These are phyloP conservation scores for Orbicella faveolata DNA, from an alignment of 64 coral and sea anemone species.

Conservation along the genomic window DNA sequence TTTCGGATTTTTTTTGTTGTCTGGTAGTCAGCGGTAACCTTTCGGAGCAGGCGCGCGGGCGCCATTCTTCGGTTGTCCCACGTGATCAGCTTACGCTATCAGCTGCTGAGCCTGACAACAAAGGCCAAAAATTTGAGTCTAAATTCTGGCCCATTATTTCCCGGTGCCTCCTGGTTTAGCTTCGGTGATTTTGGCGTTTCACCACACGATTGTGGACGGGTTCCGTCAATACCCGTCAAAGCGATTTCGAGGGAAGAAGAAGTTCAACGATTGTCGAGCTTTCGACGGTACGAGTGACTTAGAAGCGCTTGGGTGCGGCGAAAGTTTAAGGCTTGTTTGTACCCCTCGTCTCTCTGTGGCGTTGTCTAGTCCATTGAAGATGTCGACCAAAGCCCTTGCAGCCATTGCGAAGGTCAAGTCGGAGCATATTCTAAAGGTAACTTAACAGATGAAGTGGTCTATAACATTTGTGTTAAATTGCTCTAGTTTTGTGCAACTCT, in stretches of 20 bases:
- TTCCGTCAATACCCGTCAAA: constrained; percentile 6
- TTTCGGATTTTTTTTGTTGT: too few species aligned
- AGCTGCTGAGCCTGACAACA: constrained; percentile 85
- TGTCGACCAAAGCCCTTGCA: constrained; percentile 87
- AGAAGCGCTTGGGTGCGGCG: constrained; percentile 93
- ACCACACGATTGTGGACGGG: constrained; percentile 29
- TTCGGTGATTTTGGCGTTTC: constrained; percentile 45
- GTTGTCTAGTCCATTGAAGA: constrained; percentile 81
- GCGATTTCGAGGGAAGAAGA: constrained; percentile 6
- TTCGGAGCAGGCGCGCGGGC: constrained; percentile 16
- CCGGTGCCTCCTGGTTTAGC: constrained; percentile 80
- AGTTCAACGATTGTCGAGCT: constrained; percentile 37
- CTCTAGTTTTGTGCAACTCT: not conserved
- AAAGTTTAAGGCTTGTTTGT: constrained; percentile 85
- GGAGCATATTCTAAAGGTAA: constrained; percentile 94
- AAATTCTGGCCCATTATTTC: constrained; percentile 77
- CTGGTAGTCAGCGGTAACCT: constrained; percentile 19
- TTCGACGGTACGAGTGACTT: constrained; percentile 25
- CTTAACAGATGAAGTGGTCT: constrained; percentile 1
- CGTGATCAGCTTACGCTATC: constrained; percentile 84
- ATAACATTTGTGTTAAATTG: not conserved
- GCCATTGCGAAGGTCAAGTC: constrained; percentile 95
- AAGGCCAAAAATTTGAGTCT: constrained; percentile 81
- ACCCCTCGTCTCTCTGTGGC: constrained; percentile 91
- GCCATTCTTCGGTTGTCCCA: constrained; percentile 30